These are phyloP conservation scores for Saguinus imperator DNA, from an alignment of 2,113 vertebrate genomes.

Conservation along the genomic window DNA sequence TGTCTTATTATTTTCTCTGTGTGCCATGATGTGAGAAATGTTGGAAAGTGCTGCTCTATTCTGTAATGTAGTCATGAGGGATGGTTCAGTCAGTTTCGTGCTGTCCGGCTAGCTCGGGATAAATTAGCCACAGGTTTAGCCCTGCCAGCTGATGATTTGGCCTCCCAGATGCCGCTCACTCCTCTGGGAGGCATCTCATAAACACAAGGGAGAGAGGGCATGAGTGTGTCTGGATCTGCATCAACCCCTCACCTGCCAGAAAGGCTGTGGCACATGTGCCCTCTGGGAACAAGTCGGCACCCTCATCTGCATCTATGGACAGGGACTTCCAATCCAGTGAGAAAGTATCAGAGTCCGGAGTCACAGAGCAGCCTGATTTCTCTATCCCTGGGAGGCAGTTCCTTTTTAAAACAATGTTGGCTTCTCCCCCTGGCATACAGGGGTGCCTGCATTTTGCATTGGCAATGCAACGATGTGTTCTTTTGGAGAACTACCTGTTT, in stretches of 20 bases:
- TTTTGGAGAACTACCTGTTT: constrained; percentile 57
- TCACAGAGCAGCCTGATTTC: neutral
- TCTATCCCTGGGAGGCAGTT: neutral
- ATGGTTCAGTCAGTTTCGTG: neutral
- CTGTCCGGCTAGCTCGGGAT: neutral
- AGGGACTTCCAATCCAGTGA: neutral
- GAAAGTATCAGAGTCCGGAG: neutral
- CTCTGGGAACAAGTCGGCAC: neutral
- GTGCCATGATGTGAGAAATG: neutral
- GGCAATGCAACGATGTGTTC: neutral
- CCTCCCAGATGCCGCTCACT: neutral
- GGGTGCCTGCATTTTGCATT: neutral
- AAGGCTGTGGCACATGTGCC: neutral
- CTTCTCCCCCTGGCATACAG: neutral
- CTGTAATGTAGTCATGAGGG: neutral
- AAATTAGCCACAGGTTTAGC: neutral
- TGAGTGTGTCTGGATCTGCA: neutral
- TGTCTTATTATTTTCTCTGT: neutral
- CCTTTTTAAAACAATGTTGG: neutral
- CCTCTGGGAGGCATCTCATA: neutral
- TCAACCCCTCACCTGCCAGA: neutral
- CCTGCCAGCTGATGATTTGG: neutral
- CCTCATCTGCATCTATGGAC: accelerated
- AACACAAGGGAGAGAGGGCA: neutral
- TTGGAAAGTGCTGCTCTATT: neutral